Evolutionary conservation across 2,113 vertebrate genomes (phyloP).

Genomic region (Strix aluco): DNA sequence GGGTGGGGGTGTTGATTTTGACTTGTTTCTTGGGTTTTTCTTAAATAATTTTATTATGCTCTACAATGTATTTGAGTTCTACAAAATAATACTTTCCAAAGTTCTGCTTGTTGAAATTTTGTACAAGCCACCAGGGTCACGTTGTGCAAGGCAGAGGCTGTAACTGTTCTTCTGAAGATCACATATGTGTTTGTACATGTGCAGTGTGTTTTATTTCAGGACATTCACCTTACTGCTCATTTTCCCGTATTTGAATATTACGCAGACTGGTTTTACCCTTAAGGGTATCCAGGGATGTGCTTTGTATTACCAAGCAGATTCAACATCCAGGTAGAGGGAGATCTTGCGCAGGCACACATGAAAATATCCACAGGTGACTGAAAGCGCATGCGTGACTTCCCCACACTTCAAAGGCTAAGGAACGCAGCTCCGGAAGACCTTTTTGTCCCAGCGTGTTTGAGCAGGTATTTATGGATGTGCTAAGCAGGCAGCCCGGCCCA

Average conservation of each 20-base stretch:
- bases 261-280: neutral
- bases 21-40: neutral
- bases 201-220: neutral
- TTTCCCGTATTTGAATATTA: neutral
- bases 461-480: neutral
- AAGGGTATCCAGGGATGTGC: too few relatives aligned
- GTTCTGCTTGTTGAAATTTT: neutral
- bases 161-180: neutral
- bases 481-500: neutral
- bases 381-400: rapidly evolving
- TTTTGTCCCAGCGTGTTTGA: neutral
- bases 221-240: neutral
- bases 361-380: neutral
- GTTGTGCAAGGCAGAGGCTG: neutral
- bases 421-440: neutral
- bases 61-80: neutral
- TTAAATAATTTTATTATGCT: neutral
- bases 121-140: neutral
- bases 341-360: neutral
- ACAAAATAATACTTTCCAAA: neutral
- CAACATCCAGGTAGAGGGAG: neutral
- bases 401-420: neutral
- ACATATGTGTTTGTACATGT: rapidly evolving
- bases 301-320: neutral
- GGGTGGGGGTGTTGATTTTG: neutral